These are phyloP conservation scores for Perca fluviatilis DNA, from an alignment of 2,113 vertebrate genomes.

Conservation along the genomic window DNA sequence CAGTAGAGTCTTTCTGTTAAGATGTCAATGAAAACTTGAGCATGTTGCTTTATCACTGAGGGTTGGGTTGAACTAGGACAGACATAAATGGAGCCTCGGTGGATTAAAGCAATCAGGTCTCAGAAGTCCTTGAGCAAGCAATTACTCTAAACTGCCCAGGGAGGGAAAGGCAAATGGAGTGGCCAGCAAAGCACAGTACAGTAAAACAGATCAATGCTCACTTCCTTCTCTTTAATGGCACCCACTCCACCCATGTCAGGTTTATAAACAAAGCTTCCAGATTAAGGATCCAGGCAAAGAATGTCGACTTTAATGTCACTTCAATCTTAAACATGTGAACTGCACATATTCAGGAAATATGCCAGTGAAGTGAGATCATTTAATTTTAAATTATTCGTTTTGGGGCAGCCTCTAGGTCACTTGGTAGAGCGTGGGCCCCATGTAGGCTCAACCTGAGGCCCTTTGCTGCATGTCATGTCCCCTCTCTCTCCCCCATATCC, in stretches of 20 bases:
- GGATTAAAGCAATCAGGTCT: constrained; percentile 54
- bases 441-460: too few species aligned
- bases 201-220: constrained; percentile 66
- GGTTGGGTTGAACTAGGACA: constrained; percentile 39
- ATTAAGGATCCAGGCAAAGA: not conserved
- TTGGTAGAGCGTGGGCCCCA: too few species aligned
- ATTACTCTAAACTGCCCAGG: constrained; percentile 56
- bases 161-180: constrained; percentile 43
- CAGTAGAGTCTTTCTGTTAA: not conserved
- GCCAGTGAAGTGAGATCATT: not conserved
- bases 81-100: constrained; percentile 45
- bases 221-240: constrained; percentile 45
- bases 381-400: not conserved
- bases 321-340: not conserved
- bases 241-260: constrained; percentile 15
- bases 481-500: too few species aligned
- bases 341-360: not conserved
- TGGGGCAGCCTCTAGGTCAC: too few species aligned
- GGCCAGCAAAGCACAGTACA: constrained; percentile 46
- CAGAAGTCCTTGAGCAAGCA: constrained; percentile 66
- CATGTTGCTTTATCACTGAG: constrained; percentile 20
- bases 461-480: too few species aligned
- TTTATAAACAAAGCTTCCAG: not conserved
- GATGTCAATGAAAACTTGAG: constrained; percentile 16
- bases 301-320: not conserved